phyloP scores from a whole-genome alignment of 2,797 vertebrate genomes.

The Halcyon chelicuti region DNA sequence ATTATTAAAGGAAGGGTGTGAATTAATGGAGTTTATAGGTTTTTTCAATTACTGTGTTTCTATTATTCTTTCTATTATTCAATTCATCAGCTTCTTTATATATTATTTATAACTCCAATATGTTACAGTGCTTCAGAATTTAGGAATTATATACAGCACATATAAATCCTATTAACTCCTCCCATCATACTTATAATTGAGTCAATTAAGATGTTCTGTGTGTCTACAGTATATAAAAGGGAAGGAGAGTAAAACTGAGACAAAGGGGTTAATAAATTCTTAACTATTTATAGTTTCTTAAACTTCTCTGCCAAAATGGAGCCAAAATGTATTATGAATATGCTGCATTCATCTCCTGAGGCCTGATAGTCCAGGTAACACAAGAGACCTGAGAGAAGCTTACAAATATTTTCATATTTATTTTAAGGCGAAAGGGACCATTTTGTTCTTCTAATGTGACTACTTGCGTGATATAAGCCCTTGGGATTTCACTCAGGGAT shows the following conservation, averaged over 20 bases:
- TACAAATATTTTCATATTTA: background rate
- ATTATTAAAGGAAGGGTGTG: conserved; percentile 73
- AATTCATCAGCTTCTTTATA: conserved; percentile 66
- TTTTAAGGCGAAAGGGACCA: background rate
- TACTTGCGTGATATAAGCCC: background rate
- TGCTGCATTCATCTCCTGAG: background rate
- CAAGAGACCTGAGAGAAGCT: background rate
- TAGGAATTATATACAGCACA: conserved; percentile 71
- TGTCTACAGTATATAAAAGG: conserved; percentile 32
- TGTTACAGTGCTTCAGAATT: conserved; percentile 62
- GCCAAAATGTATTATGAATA: background rate
- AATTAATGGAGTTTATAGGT: conserved; percentile 70
- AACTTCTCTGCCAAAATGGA: conserved; percentile 34
- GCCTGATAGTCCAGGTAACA: background rate
- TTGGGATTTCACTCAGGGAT: background rate
- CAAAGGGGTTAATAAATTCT: conserved; percentile 65
- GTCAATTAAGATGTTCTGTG: conserved; percentile 63
- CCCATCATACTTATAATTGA: conserved; percentile 61
- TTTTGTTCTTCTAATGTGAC: background rate
- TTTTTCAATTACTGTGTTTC: conserved; percentile 75
- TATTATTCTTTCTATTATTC: conserved; percentile 74
- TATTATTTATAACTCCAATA: conserved; percentile 54
- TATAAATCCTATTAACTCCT: conserved; percentile 75
- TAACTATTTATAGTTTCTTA: conserved; percentile 63
- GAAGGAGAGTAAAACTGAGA: conserved; percentile 38